Conservation (phyloP, 1,140 invertebrate species). For the Drosophila hydei region DNA sequence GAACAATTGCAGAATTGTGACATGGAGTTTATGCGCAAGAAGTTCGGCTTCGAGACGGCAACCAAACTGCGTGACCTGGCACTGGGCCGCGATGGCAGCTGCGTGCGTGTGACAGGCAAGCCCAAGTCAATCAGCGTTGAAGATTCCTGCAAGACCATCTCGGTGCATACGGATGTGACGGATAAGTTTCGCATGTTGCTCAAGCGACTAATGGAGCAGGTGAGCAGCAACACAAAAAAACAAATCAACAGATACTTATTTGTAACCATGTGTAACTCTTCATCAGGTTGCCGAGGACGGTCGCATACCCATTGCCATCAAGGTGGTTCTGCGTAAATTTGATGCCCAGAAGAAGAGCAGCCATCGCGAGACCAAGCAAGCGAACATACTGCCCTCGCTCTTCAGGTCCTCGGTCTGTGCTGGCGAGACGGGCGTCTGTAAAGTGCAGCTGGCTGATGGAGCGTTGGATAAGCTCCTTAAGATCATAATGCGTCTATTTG, state of each 20-base stretch:
- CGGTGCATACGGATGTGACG: constrained; percentile 88
- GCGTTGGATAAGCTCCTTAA: constrained; percentile 88
- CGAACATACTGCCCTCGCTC: constrained; percentile 87
- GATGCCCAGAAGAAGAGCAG: constrained; percentile 86
- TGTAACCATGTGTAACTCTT: not conserved
- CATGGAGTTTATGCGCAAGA: constrained; percentile 85
- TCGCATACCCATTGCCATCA: constrained; percentile 89
- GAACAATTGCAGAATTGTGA: constrained; percentile 87
- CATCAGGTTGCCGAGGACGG: constrained; percentile 88
- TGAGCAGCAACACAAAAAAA: constrained; percentile 5
- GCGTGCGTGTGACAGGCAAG: constrained; percentile 89
- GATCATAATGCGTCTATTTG: constrained; percentile 90
- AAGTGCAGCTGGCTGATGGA: constrained; percentile 85
- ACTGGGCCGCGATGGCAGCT: constrained; percentile 88
- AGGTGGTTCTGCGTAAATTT: constrained; percentile 89
- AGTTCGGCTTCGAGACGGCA: constrained; percentile 88
- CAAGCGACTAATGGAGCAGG: constrained; percentile 87
- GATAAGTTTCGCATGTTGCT: constrained; percentile 88
- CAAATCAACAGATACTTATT: not conserved
- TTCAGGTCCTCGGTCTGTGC: constrained; percentile 85
- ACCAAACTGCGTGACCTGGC: constrained; percentile 88
- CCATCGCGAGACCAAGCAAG: constrained; percentile 90
- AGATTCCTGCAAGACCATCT: constrained; percentile 89
- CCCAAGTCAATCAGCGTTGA: constrained; percentile 89
- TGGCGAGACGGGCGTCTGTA: constrained; percentile 78